These are phyloP conservation scores for Rhincodon typus DNA, from an alignment of 2,797 vertebrate genomes.

Conservation along the genomic window DNA sequence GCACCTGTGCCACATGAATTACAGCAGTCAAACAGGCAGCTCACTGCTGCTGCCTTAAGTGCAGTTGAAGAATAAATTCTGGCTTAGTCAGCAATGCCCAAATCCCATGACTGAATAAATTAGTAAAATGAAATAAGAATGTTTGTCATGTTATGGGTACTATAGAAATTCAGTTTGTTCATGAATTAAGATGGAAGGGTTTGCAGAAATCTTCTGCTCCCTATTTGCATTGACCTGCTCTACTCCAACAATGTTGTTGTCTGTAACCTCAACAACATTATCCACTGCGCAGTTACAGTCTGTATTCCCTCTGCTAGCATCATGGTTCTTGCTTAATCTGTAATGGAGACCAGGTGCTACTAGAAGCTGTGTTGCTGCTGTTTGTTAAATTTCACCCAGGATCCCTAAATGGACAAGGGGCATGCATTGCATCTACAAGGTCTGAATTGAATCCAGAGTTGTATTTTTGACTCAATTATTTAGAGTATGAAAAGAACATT, in stretches of 20 bases:
- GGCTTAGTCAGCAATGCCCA: background rate
- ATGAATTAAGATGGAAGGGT: background rate
- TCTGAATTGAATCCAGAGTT: background rate
- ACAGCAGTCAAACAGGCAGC: no score
- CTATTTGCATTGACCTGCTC: background rate
- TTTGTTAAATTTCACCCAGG: background rate
- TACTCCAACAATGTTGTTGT: background rate
- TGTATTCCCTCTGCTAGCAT: background rate
- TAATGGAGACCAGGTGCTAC: background rate
- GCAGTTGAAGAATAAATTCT: no score
- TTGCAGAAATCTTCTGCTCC: background rate
- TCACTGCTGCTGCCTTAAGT: no score
- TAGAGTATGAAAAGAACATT: background rate
- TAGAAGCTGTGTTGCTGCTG: background rate
- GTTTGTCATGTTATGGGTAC: background rate
- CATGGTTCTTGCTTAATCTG: background rate
- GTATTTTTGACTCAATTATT: background rate
- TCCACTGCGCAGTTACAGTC: background rate
- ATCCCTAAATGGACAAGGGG: background rate
- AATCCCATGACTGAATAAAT: background rate
- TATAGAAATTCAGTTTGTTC: background rate
- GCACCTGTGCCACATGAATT: no score
- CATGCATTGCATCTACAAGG: background rate
- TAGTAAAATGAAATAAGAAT: background rate
- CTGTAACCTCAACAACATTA: background rate